phyloP scores from a whole-genome alignment of 1,140 invertebrate genomes.

The Hycleus phaleratus region DNA sequence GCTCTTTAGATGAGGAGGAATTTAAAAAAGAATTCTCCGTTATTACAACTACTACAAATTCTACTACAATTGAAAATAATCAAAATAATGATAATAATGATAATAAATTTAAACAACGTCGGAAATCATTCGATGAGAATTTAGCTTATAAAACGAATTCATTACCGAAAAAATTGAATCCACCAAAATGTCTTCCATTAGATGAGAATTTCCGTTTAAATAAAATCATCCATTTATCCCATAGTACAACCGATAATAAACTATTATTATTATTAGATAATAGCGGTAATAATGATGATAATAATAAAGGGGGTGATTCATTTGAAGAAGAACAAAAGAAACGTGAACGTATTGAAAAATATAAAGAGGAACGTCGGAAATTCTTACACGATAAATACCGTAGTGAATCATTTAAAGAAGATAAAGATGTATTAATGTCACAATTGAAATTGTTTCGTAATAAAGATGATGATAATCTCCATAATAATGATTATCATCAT shows the following conservation, averaged over 20 bases:
- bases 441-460: slow-evolving; percentile 34
- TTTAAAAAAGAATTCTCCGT: slow-evolving; percentile 52
- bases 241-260: slow-evolving; percentile 29
- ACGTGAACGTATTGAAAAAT: slow-evolving; percentile 76
- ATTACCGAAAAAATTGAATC: slow-evolving; percentile 45
- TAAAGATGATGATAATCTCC: slow-evolving; percentile 22
- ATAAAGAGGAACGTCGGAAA: slow-evolving; percentile 83
- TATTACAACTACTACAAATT: no score
- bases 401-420: slow-evolving; percentile 68
- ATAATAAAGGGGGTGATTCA: slow-evolving; percentile 1
- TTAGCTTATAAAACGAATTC: slow-evolving; percentile 41
- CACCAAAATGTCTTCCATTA: slow-evolving; percentile 47
- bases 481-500: background rate
- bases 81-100: slow-evolving; percentile 34
- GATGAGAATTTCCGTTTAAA: slow-evolving; percentile 27
- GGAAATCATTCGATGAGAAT: slow-evolving; percentile 46
- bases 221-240: slow-evolving; percentile 26
- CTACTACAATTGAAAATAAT: no score
- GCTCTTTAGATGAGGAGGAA: slow-evolving; percentile 64
- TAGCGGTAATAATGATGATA: slow-evolving; percentile 26
- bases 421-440: slow-evolving; percentile 43
- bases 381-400: slow-evolving; percentile 69
- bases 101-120: slow-evolving; percentile 29
- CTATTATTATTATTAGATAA: background rate
- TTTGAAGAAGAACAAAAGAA: slow-evolving; percentile 42